phyloP scores from a whole-genome alignment of 2,797 vertebrate species.

The Orientallactaga sibirica region DNA sequence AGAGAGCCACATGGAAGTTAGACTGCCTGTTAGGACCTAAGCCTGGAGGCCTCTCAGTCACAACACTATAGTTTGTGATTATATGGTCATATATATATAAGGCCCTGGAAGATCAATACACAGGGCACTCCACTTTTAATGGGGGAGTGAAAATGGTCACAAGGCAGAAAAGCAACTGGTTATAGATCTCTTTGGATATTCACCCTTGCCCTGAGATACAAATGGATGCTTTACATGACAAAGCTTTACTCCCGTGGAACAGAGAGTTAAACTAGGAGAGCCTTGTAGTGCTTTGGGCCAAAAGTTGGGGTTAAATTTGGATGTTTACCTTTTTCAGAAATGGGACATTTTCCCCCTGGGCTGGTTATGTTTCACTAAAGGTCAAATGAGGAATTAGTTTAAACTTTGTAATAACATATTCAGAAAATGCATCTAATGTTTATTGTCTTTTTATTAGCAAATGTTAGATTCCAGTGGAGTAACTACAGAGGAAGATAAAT shows the following conservation, averaged over 20 bases:
- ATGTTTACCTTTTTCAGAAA: neutral
- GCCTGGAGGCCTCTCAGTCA: neutral
- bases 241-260: neutral
- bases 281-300: neutral
- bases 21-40: neutral
- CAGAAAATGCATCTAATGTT: conserved; percentile 12
- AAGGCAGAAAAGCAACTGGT: neutral
- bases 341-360: neutral
- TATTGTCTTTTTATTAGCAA: conserved; percentile 19
- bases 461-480: conserved; percentile 8
- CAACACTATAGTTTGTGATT: neutral
- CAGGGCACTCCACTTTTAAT: neutral
- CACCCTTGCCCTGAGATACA: neutral
- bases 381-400: neutral
- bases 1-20: neutral
- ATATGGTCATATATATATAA: neutral
- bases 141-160: neutral
- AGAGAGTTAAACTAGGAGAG: neutral
- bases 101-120: neutral
- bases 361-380: neutral
- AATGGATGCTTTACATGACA: neutral
- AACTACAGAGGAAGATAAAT: conserved; percentile 41
- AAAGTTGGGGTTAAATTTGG: neutral
- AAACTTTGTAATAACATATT: neutral
- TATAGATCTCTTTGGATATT: neutral